Percentiles rank a stretch among this genome's conserved stretches.
Evolutionary conservation across 2,797 vertebrate genomes (phyloP).

Genomic region (Neosalanx taihuensis): DNA sequence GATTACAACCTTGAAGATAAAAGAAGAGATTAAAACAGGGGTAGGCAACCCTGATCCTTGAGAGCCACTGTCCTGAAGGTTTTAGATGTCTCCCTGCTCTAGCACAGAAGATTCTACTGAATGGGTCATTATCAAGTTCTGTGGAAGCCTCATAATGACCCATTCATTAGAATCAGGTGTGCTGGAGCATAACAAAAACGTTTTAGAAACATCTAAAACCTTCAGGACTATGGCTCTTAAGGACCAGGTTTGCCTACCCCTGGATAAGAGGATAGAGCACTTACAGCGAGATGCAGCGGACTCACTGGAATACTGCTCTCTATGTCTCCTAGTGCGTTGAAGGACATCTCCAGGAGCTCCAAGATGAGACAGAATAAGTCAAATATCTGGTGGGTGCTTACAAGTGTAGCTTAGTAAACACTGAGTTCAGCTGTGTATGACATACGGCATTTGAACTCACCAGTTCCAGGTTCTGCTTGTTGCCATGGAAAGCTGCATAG

Average conservation of each 20-base stretch:
- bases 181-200: too few relatives aligned
- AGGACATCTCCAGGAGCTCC: conserved; percentile 97
- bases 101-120: too few relatives aligned
- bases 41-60: too few relatives aligned
- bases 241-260: too few relatives aligned
- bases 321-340: conserved; percentile 96
- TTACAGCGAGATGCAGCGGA: conserved; percentile 98
- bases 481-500: conserved; percentile 96
- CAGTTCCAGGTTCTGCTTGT: conserved; percentile 95
- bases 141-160: too few relatives aligned
- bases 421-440: background rate
- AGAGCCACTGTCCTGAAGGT: too few relatives aligned
- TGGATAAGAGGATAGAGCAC: conserved; percentile 50
- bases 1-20: background rate
- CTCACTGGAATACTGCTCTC: conserved; percentile 94
- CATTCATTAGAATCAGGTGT: too few relatives aligned
- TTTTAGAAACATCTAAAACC: too few relatives aligned
- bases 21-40: background rate
- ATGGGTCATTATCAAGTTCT: too few relatives aligned
- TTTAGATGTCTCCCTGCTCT: too few relatives aligned
- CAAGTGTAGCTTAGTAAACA: background rate
- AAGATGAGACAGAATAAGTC: background rate
- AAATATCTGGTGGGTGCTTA: background rate
- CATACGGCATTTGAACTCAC: conserved; percentile 63
- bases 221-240: too few relatives aligned